Conservation (phyloP, 2,888 invertebrate genomes). For the Perizoma flavofasciatum region DNA sequence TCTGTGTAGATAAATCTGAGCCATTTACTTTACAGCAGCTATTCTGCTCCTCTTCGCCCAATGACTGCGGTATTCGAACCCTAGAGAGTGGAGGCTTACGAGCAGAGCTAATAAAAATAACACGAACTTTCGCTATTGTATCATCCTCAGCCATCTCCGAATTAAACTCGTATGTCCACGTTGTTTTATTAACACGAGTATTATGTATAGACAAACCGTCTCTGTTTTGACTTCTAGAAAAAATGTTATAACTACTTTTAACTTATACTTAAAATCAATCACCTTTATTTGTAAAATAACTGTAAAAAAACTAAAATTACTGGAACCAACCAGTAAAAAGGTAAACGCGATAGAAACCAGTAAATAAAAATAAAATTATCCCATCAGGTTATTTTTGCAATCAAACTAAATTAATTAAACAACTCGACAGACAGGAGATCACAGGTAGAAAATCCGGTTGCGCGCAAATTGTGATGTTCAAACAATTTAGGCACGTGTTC, state of each 20-base stretch:
- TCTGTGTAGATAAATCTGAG: conserved; percentile 50
- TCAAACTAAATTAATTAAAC: conserved; percentile 29
- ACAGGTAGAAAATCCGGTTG: conserved; percentile 34
- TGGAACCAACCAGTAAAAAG: too few species aligned
- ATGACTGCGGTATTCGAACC: conserved; percentile 38
- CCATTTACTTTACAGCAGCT: conserved; percentile 44
- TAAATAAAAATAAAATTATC: too few species aligned
- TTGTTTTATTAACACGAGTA: conserved; percentile 23
- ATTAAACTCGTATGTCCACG: conserved; percentile 21
- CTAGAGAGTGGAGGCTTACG: conserved; percentile 28
- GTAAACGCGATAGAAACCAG: too few species aligned
- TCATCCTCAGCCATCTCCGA: conserved; percentile 24
- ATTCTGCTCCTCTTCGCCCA: conserved; percentile 35
- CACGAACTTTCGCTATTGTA: conserved; percentile 24
- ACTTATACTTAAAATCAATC: too few species aligned
- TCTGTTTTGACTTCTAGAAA: conserved; percentile 4
- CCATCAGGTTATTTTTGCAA: too few species aligned
- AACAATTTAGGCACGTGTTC: conserved; percentile 50
- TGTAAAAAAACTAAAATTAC: too few species aligned
- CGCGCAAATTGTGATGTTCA: conserved; percentile 49
- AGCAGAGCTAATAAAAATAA: conserved; percentile 28
- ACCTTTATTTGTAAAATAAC: too few species aligned
- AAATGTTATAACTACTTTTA: too few species aligned
- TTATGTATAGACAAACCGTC: too few species aligned
- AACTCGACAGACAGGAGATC: conserved; percentile 31